Base-by-base conservation (phyloP, 1,140 invertebrate species). In the Panagrolaimus sp. region DNA sequence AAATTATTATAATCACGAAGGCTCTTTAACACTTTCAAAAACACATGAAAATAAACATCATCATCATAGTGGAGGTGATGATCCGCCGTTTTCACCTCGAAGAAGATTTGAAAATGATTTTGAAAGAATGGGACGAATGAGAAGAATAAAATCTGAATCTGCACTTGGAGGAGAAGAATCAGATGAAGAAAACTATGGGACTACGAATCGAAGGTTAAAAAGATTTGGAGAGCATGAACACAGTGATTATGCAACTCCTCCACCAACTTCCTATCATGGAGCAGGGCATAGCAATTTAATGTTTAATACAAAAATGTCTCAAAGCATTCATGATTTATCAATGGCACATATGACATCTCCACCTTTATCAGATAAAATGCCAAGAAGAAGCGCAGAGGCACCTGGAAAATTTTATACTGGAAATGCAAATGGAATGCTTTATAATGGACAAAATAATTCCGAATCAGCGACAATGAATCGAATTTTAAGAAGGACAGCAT, bases 1-100 rank as follows among this genome's bases (percentile, higher is more conserved):
- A n/a, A 68, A 65, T 42, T 65, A 69, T 20, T 38, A 31, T 66
- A 31, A 46, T 38, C 42, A 45, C 38, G 63, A 69, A 44, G 20
- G 25, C 38, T 46, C 57, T 63, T 42, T n/a, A 20, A 25, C 63
- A 11, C 9, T 63, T 43, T 48, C 63, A 14, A 67, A 66, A 66
- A 20, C 44, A 27, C 42, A 9, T 11, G 45, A 64, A 9, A 25
- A 47, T 47, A 38, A 7, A 38, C 31, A 38, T 38, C 31, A 38
- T 38, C n/a, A n/a, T n/a, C n/a, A n/a, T n/a, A n/a, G n/a, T n/a
- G n/a, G n/a, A n/a, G 31, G 31, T 38, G 16, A 13, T 9, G 67
- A 25, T 44, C 20, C 13, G 9, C 63, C 42, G 5, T 38, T 68
- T 23, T 69, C 65, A n/a, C 67, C 67, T 20, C 31, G 57, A 67